phyloP scores from a whole-genome alignment of 2,113 vertebrate species.

The Taurulus bubalis region DNA sequence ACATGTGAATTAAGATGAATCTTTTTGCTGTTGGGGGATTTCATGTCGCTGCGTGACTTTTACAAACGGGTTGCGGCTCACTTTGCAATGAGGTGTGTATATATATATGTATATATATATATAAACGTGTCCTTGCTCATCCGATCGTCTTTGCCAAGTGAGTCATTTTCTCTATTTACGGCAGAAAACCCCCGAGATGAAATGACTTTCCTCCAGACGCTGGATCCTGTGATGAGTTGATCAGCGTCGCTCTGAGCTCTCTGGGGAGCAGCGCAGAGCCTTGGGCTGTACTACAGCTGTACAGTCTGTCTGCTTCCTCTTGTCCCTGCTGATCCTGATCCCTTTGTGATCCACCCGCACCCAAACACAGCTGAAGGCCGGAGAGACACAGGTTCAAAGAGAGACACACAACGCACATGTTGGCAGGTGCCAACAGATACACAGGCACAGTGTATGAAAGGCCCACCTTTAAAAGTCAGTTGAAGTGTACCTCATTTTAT shows the following conservation, averaged over 20 bases:
- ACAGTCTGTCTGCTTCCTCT: slow-evolving; percentile 48
- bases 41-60: slow-evolving; percentile 20
- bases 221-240: slow-evolving; percentile 44
- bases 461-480: no score
- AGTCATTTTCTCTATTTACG: slow-evolving; percentile 35
- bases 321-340: slow-evolving; percentile 53
- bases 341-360: slow-evolving; percentile 64
- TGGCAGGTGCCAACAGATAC: neutral
- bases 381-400: neutral
- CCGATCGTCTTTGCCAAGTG: slow-evolving; percentile 29
- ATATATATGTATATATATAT: no score
- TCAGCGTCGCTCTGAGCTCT: slow-evolving; percentile 43
- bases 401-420: neutral
- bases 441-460: no score
- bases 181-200: slow-evolving; percentile 34
- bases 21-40: slow-evolving; percentile 36
- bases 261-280: slow-evolving; percentile 59
- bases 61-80: neutral
- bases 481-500: neutral
- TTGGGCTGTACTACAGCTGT: slow-evolving; percentile 57
- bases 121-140: no score
- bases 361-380: slow-evolving; percentile 47
- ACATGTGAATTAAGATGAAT: slow-evolving; percentile 36
- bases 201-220: slow-evolving; percentile 37
- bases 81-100: no score